Percentiles rank a stretch among this genome's conserved stretches.
These are phyloP conservation scores for Passerculus sandwichensis DNA, from an alignment of 2,797 vertebrate species.

Conservation along the genomic window DNA sequence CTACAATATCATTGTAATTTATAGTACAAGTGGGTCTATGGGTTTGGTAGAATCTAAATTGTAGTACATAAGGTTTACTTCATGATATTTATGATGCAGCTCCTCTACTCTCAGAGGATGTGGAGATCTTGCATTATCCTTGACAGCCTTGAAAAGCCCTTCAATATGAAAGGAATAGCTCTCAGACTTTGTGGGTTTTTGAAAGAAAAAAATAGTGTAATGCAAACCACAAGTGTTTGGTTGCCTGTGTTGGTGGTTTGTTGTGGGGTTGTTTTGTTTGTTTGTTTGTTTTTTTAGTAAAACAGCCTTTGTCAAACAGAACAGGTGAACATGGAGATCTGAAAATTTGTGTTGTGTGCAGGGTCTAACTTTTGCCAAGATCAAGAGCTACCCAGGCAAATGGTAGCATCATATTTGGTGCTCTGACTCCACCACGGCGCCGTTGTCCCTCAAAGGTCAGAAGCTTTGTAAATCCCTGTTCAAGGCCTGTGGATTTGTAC, in stretches of 20 bases:
- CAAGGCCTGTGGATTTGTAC: background rate
- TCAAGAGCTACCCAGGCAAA: background rate
- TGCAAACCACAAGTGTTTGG: background rate
- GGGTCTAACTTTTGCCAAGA: background rate
- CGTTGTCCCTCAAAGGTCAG: background rate
- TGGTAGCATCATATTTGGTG: accelerated
- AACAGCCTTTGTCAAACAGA: background rate
- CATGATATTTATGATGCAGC: background rate
- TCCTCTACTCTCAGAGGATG: background rate
- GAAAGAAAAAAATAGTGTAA: background rate
- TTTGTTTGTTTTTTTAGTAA: background rate
- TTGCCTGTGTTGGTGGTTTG: background rate
- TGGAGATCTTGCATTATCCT: background rate
- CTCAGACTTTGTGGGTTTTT: background rate
- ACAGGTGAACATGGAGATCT: background rate
- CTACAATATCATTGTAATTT: background rate
- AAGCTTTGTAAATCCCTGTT: background rate
- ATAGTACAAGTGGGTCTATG: background rate
- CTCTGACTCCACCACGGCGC: accelerated
- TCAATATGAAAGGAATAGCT: background rate
- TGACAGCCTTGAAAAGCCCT: background rate
- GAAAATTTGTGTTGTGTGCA: background rate
- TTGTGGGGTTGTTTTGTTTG: background rate
- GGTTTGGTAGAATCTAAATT: background rate
- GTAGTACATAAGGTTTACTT: background rate